Conservation (phyloP, 2,113 vertebrate species). For the Megaceryle maxima region DNA sequence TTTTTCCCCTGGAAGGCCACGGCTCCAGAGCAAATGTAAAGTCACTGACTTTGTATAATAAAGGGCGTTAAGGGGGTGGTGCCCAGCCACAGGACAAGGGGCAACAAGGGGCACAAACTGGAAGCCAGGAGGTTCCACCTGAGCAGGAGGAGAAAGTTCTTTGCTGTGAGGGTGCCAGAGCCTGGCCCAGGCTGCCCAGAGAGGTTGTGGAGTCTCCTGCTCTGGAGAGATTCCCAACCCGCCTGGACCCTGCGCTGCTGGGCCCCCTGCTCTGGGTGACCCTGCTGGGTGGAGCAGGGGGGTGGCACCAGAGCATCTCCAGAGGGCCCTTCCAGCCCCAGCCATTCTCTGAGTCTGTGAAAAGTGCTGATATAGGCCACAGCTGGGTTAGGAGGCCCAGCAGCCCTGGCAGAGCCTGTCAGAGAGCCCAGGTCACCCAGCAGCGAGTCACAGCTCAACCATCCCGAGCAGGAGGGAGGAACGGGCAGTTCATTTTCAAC, state of each 20-base stretch:
- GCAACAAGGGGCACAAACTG: no score
- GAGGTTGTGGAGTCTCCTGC: no score
- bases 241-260: no score
- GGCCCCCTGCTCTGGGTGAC: not conserved
- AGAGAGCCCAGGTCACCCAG: no score
- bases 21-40: not conserved
- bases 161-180: no score
- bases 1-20: not conserved
- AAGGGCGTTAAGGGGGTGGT: not conserved
- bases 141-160: no score
- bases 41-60: not conserved
- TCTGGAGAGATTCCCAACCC: no score
- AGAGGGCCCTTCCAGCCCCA: not conserved
- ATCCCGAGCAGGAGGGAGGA: rapidly evolving
- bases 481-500: not conserved
- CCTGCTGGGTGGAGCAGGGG: not conserved
- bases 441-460: not conserved
- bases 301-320: not conserved
- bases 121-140: no score
- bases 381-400: not conserved
- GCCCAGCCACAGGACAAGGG: no score
- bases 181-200: no score
- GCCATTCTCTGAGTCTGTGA: no score
- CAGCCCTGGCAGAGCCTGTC: not conserved
- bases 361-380: not conserved